Conservation (phyloP, 2,888 invertebrate genomes). For the Sisyra nigra region DNA sequence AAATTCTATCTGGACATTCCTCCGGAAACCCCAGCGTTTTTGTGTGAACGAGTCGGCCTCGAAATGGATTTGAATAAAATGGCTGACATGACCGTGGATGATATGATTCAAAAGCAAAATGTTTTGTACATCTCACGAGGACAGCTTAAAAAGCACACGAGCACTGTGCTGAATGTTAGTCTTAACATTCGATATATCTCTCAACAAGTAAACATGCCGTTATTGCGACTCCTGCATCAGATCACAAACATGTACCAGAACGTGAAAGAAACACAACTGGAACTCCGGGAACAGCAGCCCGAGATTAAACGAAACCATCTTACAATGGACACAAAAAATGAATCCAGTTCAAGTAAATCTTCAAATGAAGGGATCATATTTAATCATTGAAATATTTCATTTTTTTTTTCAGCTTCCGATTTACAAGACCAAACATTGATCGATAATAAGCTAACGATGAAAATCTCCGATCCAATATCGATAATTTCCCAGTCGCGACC, state of each 20-base stretch:
- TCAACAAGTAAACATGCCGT: slow-evolving; percentile 94
- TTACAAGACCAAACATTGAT: slow-evolving; percentile 41
- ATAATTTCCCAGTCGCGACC: slow-evolving; percentile 22
- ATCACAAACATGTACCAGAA: slow-evolving; percentile 97
- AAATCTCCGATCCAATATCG: slow-evolving; percentile 26
- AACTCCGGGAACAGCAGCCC: slow-evolving; percentile 59
- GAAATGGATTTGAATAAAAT: slow-evolving; percentile 82
- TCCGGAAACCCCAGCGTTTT: slow-evolving; percentile 73
- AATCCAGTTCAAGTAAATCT: slow-evolving; percentile 38
- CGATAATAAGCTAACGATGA: slow-evolving; percentile 29
- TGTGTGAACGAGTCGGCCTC: slow-evolving; percentile 80
- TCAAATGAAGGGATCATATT: background rate
- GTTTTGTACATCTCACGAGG: slow-evolving; percentile 75
- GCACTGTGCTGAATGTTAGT: slow-evolving; percentile 81
- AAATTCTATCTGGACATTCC: slow-evolving; percentile 34
- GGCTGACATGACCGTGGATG: slow-evolving; percentile 77
- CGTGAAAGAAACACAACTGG: slow-evolving; percentile 85
- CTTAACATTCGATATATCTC: slow-evolving; percentile 78
- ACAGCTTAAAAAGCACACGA: slow-evolving; percentile 80
- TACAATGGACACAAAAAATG: slow-evolving; percentile 29
- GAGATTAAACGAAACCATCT: slow-evolving; percentile 23
- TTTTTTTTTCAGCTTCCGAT: slow-evolving; percentile 34
- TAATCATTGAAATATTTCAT: background rate
- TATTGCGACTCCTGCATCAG: slow-evolving; percentile 81
- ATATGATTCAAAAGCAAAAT: slow-evolving; percentile 66